phyloP scores from a whole-genome alignment of 1,140 invertebrate species.

The Drosophila baimaii region DNA sequence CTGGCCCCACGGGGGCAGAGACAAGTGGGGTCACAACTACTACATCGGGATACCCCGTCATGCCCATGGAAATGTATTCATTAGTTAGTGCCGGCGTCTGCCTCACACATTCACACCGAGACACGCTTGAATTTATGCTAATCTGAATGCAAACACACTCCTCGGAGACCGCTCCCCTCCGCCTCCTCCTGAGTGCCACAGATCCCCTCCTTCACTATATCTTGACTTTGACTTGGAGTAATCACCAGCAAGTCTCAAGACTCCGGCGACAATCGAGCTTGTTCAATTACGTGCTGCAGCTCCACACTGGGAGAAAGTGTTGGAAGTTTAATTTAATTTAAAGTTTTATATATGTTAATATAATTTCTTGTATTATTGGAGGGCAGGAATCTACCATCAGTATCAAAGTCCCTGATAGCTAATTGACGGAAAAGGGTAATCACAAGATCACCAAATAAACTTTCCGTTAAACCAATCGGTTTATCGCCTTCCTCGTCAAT shows the following conservation, averaged over 20 bases:
- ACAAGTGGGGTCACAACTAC: conserved; percentile 29
- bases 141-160: conserved; percentile 69
- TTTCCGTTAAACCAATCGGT: too few relatives aligned
- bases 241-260: conserved; percentile 53
- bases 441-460: too few relatives aligned
- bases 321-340: neutral
- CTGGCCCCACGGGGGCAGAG: neutral
- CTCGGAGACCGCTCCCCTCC: conserved; percentile 4
- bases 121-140: conserved; percentile 73
- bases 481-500: too few relatives aligned
- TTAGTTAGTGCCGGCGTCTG: conserved; percentile 66
- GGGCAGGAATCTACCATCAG: too few relatives aligned
- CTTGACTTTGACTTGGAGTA: conserved; percentile 63
- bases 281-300: conserved; percentile 57
- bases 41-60: conserved; percentile 35
- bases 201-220: conserved; percentile 19
- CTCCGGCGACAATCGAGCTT: conserved; percentile 49
- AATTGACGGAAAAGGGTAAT: too few relatives aligned
- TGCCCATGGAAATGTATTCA: conserved; percentile 69
- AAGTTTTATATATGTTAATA: too few relatives aligned
- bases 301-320: conserved; percentile 5
- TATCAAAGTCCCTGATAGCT: too few relatives aligned
- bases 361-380: too few relatives aligned
- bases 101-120: conserved; percentile 42
- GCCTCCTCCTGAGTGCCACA: neutral